A percentile compares a stretch with the other conserved stretches of the same genome.
phyloP scores from a whole-genome alignment of 2,797 vertebrate species.

The Sternotherus odoratus region DNA sequence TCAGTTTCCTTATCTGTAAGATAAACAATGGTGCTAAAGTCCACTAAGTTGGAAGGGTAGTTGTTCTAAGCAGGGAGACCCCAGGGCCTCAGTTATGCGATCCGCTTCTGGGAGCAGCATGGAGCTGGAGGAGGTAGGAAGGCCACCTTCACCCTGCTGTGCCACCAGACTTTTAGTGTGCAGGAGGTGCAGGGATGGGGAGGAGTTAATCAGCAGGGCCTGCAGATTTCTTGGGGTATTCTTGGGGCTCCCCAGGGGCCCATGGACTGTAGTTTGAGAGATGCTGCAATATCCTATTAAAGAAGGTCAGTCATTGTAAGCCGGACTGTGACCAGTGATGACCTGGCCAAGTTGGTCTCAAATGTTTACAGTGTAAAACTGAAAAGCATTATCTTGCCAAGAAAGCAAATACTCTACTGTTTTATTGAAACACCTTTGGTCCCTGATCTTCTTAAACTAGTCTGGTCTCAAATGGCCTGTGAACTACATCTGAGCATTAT shows the following conservation, averaged over 20 bases:
- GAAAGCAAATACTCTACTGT: not conserved
- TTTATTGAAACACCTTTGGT: not conserved
- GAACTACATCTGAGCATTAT: not conserved
- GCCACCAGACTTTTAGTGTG: too few species aligned
- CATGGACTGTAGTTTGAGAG: too few species aligned
- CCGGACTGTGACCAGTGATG: not conserved
- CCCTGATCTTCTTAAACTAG: not conserved
- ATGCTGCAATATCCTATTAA: not conserved
- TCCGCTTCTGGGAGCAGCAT: accelerated
- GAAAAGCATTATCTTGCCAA: not conserved
- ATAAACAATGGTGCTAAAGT: not conserved
- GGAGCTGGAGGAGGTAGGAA: too few species aligned
- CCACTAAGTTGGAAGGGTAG: not conserved
- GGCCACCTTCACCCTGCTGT: too few species aligned
- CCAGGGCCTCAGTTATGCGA: too few species aligned
- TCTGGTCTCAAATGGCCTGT: accelerated
- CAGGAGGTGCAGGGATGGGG: too few species aligned
- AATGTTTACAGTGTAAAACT: not conserved
- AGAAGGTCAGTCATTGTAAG: not conserved
- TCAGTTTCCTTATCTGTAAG: not conserved
- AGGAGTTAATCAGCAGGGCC: too few species aligned
- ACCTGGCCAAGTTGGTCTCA: not conserved
- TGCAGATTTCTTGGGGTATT: too few species aligned
- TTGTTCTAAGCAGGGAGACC: not conserved
- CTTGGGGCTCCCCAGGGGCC: too few species aligned